Base-by-base conservation (phyloP, 2,888 invertebrate species). In the Oligia strigilis region DNA sequence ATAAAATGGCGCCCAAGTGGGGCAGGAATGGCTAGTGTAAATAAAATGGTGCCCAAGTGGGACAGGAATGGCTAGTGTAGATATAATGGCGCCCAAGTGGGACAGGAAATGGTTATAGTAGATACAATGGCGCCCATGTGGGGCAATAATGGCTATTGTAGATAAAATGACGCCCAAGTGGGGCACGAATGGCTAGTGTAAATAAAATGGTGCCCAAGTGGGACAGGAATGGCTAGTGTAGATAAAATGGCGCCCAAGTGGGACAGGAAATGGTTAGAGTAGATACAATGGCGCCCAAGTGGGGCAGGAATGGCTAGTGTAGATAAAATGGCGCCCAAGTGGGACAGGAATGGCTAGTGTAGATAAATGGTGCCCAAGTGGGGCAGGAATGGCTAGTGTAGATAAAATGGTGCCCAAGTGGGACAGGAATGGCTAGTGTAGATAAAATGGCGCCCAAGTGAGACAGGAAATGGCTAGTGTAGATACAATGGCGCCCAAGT, bases 381-480 rank as follows among this genome's bases (percentile, higher is more conserved):
- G 8, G 36, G 3, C 36, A 36, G 36, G 3, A n/a, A 4, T 19
- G 29, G 14, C 4, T 43, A 52, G 5, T 17, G 6, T 52, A 43
- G 2, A 29, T 67, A 0, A 8, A 77, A 66, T 75, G 55, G 64
- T 29, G 2, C 52, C 75, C 17, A 65, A 4, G n/a, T 65, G 43
- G 43, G 8, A 1, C 29, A 29, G 29, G 29, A 17, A 3, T 60
- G 11, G 1, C 23, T 23, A 29, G 17, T 13, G 13, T n/a, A 9
- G 0, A 19, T 11, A 49, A 36, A 72, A n/a, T 64, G 49, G 55
- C 17, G 6, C 17, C 43, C n/a, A 76, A 17, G 4, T 52, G 11
- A 6, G 17, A 89, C 93, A 11, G n/a, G n/a, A 69, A 29, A 8
- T 40, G 17, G 3, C 11, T 55, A 55, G 11, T n/a, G 5, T 14